Base-by-base conservation (phyloP, 2,113 vertebrate genomes). In the Otocyon megalotis region DNA sequence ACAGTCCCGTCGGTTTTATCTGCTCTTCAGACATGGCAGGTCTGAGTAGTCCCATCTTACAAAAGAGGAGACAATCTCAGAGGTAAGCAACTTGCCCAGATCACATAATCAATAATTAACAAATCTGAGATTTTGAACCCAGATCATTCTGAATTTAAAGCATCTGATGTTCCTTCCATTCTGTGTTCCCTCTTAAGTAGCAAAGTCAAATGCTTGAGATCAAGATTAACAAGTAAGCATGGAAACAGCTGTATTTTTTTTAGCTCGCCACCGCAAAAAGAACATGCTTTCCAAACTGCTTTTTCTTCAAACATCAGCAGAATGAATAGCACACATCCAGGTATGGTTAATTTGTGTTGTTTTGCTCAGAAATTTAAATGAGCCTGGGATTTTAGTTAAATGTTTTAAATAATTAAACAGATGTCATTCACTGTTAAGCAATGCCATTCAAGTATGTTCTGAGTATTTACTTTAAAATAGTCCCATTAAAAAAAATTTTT, bases 391-490 rank as follows among this genome's bases (percentile, higher is more conserved):
- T 96, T 96, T 85, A 92, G 89, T 53, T 97, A 95, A 94, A 95
- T 74, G 35, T 77, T 96, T 76, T 97, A 94, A 94, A 94, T 95
- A 62, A 97, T 43, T 93, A 96, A 96, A 93, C 32, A 97, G 77
- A 92, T 71, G 80, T 3, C 79, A 94, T 82, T 97, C 53, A 95
- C 28, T 72, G n/a, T 84, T 91, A 77, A 96, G 89, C 88, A 93
- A 93, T 81, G 72, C 74, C 80, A 92, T 35, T 92, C 72, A 93
- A 86, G 76, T 95, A 90, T 62, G 35, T 91, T 88, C n/a, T 92
- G 28, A 83, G 32, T 54, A 90, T 92, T 97, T 94, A 93, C 62
- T 77, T 76, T 82, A 90, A 93, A 81, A 92, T 26, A 93, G 53
- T 20, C 69, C 74, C 83, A 85, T n/a, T 92, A n/a, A 62, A 69